Base-by-base conservation (phyloP, 2,888 invertebrate species). In the Linnaemya tessellans region DNA sequence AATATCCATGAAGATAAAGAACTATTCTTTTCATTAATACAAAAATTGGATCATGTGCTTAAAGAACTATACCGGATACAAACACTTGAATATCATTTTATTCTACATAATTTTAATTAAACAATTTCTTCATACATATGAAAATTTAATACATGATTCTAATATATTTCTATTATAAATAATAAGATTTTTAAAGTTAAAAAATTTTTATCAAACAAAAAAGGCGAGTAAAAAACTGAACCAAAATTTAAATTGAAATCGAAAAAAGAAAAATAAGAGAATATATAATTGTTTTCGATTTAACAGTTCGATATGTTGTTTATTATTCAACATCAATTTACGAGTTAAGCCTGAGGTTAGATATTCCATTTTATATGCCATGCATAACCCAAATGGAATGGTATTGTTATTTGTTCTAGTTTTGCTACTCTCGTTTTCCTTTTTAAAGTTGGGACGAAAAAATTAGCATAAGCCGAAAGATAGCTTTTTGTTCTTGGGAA, bases 271-370 rank as follows among this genome's bases (percentile, higher is more conserved):
- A 71, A 71, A 71, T 25, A n/a, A 46, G n/a, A 3, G 20, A 20
- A 64, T 46, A 38, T 38, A 3, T 15, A 46, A 56, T 46, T 49
- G 22, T 46, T 71, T 54, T 62, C 62, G 35, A 65, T 73, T 80
- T 56, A 56, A 56, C 80, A 73, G 65, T 73, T 80, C 80, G 56
- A 80, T 65, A 56, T 56, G 71, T 65, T 80, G 18, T 65, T 49
- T 56, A 58, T 73, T 71, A 38, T 49, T 73, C 56, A 58, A 56
- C 46, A 58, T 73, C 71, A 65, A 80, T 67, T 80, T 73, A 49
- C 54, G 46, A 65, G 25, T 49, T 49, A 49, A 58, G 65, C 73
- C 65, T 56, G 64, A 73, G 56, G 65, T 65, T 58, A 38, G 73
- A 65, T 49, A 80, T 65, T 73, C 73, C 38, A 65, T 71, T 71